Evolutionary conservation across 2,888 invertebrate genomes (phyloP).

Genomic region (Eristalis tenax): DNA sequence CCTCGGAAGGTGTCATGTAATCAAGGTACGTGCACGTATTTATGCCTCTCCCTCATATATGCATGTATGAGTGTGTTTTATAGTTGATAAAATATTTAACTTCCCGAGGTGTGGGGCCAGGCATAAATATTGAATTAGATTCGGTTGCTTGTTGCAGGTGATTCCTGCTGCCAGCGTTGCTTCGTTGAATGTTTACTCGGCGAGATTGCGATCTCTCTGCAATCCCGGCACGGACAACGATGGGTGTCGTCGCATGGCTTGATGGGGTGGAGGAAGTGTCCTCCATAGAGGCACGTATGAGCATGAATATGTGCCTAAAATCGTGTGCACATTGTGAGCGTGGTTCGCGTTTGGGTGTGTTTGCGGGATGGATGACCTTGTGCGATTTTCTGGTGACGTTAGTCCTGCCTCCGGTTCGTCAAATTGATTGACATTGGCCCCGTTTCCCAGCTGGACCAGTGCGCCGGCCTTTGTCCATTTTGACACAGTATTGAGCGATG

Average conservation of each 20-base stretch:
- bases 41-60: slow-evolving; percentile 42
- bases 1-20: slow-evolving; percentile 67
- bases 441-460: too few relatives aligned
- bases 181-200: slow-evolving; percentile 5
- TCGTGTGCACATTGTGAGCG: not conserved
- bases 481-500: too few relatives aligned
- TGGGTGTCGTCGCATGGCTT: not conserved
- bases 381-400: too few relatives aligned
- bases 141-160: slow-evolving; percentile 39
- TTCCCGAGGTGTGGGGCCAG: slow-evolving; percentile 30
- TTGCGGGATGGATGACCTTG: not conserved
- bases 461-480: too few relatives aligned
- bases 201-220: not conserved
- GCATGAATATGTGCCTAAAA: not conserved
- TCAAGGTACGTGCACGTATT: slow-evolving; percentile 63
- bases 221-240: not conserved
- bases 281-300: not conserved
- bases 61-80: slow-evolving; percentile 46
- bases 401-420: too few relatives aligned
- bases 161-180: not conserved
- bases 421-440: too few relatives aligned
- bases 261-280: not conserved
- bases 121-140: slow-evolving; percentile 59
- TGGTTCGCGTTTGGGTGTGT: not conserved
- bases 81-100: slow-evolving; percentile 63